These are phyloP conservation scores for Acanthaster planci DNA, from an alignment of 35 echinoderm and acorn worm species.

Conservation along the genomic window DNA sequence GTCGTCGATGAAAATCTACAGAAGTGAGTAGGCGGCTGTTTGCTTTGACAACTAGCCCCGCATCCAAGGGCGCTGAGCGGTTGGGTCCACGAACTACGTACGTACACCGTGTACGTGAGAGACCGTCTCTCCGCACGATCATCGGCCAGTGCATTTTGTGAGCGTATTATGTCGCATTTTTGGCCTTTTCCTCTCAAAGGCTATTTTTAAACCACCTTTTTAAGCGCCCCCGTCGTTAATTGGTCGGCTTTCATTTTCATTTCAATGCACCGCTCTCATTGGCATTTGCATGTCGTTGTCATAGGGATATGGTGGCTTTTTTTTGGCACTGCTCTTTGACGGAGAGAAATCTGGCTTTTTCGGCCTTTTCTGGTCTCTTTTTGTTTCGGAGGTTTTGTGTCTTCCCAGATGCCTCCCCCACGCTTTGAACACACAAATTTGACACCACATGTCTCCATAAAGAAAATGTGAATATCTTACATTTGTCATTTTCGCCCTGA, in stretches of 20 bases:
- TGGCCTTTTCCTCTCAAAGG: not conserved
- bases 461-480: too few relatives aligned
- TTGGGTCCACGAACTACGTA: not conserved
- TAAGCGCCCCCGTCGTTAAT: not conserved
- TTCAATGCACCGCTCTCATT: too few relatives aligned
- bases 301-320: not conserved
- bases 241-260: not conserved
- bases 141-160: not conserved
- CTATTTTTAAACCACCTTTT: not conserved
- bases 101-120: not conserved
- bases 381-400: too few relatives aligned
- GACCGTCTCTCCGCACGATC: too few relatives aligned
- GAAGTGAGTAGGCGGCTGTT: constrained; percentile 16
- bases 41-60: constrained; percentile 16
- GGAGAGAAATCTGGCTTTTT: too few relatives aligned
- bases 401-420: too few relatives aligned
- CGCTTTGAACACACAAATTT: too few relatives aligned
- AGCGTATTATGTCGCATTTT: not conserved
- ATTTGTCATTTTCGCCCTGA: too few relatives aligned
- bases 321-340: too few relatives aligned
- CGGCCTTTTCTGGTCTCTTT: too few relatives aligned
- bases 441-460: too few relatives aligned
- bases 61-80: constrained; percentile 10
- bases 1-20: not conserved
- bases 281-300: not conserved